Base-by-base conservation (phyloP, 2,888 invertebrate species). In the Ephialtes manifestator region DNA sequence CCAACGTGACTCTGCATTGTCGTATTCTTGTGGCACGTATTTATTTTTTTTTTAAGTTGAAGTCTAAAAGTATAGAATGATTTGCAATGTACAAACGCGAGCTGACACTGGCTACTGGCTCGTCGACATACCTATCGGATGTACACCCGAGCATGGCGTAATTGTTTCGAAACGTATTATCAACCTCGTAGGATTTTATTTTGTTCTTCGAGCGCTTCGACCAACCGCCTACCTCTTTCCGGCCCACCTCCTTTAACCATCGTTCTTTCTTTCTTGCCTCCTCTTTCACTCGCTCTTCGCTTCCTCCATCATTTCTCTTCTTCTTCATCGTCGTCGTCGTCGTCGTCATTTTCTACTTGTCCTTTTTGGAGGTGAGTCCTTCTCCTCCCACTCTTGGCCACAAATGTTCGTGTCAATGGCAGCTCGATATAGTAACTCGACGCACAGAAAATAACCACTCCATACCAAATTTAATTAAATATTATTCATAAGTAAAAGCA, bases 141-240 rank as follows among this genome's bases (percentile, higher is more conserved):
- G 85, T 87, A 87, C 89, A 86, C 75, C 87, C 87, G 87, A 85
- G 83, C 89, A 88, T 87, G 85, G 79, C 82, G 86, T 87, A 88
- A 90, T 90, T 90, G 89, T 89, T 89, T 90, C 88, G 87, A 88
- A 91, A 90, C 88, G 88, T 89, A 90, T 91, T 90, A 90, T 89
- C 89, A 88, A 86, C 83, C 85, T 72, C 58, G 85, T 83, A 86
- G 71, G 84, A 88, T 87, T 88, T 89, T 87, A 87, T 90, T 89
- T 83, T 85, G 78, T 87, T 78, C 86, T 83, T 86, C 84, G 82
- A 68, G 20, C 81, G 83, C 51, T 68, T 78, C 75, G 68, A 77
- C 63, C 74, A 67, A 78, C 77, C 77, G 81, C 81, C 81, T 78
- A 78, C 84, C 81, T 81, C 81, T 84, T 78, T 78, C 72, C 84